Conservation (phyloP, 2,888 invertebrate genomes). For the Agriopis aurantiaria region DNA sequence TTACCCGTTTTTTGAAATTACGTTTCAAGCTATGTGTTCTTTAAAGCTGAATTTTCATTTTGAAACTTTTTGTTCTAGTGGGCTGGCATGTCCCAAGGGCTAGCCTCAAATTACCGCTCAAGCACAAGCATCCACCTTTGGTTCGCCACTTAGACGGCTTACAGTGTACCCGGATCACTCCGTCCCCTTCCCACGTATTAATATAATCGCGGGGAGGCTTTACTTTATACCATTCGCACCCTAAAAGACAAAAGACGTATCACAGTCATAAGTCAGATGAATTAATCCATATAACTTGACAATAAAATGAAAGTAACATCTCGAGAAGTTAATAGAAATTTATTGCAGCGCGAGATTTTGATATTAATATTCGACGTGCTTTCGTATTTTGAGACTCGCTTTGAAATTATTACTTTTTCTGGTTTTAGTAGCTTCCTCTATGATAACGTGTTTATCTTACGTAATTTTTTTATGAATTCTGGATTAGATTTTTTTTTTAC, state of each 20-base stretch:
- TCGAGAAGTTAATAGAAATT: constrained; percentile 83
- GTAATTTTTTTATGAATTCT: too few relatives aligned
- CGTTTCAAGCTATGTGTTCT: too few relatives aligned
- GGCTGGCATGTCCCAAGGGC: constrained; percentile 37
- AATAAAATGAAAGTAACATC: constrained; percentile 83
- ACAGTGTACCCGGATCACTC: constrained; percentile 75
- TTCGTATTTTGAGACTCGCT: constrained; percentile 40
- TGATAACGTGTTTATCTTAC: too few relatives aligned
- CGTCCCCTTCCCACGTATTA: constrained; percentile 76
- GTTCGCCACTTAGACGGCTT: constrained; percentile 75
- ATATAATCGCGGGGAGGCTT: constrained; percentile 83
- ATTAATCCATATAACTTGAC: constrained; percentile 85
- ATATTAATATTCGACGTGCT: constrained; percentile 42
- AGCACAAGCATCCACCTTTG: constrained; percentile 50
- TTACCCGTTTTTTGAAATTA: too few relatives aligned
- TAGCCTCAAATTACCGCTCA: constrained; percentile 52
- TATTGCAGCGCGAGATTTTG: constrained; percentile 69
- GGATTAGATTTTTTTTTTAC: too few relatives aligned
- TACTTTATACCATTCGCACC: constrained; percentile 77
- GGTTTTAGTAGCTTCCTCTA: constrained; percentile 3
- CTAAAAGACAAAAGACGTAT: constrained; percentile 81
- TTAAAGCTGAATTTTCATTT: constrained; percentile 30
- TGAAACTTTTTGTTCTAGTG: constrained; percentile 28
- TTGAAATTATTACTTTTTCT: constrained; percentile 25
- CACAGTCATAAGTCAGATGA: constrained; percentile 85